These are phyloP conservation scores for Melanotaenia duboulayi DNA, from an alignment of 2,113 vertebrate species.

Conservation along the genomic window DNA sequence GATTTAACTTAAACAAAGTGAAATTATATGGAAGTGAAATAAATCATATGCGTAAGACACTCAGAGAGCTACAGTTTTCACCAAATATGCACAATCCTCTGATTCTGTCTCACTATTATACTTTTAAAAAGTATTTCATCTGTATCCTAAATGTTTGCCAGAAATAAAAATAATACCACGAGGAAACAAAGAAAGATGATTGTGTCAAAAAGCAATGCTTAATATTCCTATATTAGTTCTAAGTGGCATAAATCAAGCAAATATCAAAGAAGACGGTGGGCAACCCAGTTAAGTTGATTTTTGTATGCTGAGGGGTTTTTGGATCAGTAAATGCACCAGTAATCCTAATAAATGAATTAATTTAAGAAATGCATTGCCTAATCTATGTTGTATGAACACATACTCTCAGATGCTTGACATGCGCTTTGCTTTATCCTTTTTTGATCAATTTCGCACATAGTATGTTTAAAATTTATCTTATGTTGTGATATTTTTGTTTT, in stretches of 20 bases:
- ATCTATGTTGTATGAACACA: background rate
- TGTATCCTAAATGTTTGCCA: background rate
- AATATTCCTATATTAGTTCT: background rate
- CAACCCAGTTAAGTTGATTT: background rate
- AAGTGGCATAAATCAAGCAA: background rate
- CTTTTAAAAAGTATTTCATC: background rate
- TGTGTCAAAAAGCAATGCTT: background rate
- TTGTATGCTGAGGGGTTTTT: background rate
- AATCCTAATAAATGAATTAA: no score
- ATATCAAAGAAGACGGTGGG: background rate
- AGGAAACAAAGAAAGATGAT: background rate
- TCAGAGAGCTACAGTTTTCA: background rate
- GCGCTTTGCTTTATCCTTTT: no score
- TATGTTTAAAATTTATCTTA: background rate
- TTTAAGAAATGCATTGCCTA: background rate
- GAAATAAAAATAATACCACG: background rate
- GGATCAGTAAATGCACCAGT: background rate
- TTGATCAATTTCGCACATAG: background rate
- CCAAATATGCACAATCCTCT: background rate
- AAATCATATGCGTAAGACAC: conserved; percentile 15
- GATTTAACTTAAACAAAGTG: conserved; percentile 49
- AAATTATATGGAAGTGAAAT: conserved; percentile 17
- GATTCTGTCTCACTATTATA: background rate
- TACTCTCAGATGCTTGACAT: background rate
- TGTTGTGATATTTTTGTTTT: background rate